Percentiles rank a stretch among this genome's conserved stretches.
phyloP scores from a whole-genome alignment of 2,797 vertebrate genomes.

The Danio kyathit region DNA sequence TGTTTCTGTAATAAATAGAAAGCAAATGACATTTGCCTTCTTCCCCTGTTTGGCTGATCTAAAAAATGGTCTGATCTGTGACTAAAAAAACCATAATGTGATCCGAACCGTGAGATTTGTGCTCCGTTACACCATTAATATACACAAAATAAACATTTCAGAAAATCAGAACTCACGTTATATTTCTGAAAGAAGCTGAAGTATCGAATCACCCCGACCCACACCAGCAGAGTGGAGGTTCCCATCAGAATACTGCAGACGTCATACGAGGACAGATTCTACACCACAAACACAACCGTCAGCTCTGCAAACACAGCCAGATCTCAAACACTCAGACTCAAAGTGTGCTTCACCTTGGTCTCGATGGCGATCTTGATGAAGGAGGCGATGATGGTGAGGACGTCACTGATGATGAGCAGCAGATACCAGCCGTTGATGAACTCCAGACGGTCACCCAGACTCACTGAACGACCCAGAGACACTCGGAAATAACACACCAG shows the following conservation, averaged over 20 bases:
- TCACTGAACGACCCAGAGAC: slow-evolving; percentile 72
- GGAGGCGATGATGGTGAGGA: slow-evolving; percentile 89
- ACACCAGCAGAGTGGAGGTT: slow-evolving; percentile 92
- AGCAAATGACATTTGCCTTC: too few relatives aligned
- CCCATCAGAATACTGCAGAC: slow-evolving; percentile 92
- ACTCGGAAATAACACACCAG: slow-evolving; percentile 83
- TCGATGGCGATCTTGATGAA: slow-evolving; percentile 94
- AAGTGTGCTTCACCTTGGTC: slow-evolving; percentile 81
- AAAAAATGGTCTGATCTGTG: too few relatives aligned
- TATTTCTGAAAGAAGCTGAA: slow-evolving; percentile 97
- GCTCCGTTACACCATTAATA: too few relatives aligned
- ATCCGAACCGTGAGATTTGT: too few relatives aligned
- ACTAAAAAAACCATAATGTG: too few relatives aligned
- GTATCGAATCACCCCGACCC: slow-evolving; percentile 95
- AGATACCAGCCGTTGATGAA: slow-evolving; percentile 96
- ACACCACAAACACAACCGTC: slow-evolving; percentile 31
- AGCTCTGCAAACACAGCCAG: not conserved
- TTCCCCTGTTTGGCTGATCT: too few relatives aligned
- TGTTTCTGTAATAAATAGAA: too few relatives aligned
- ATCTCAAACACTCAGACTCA: not conserved
- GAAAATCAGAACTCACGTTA: slow-evolving; percentile 80
- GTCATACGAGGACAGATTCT: slow-evolving; percentile 90
- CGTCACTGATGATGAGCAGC: slow-evolving; percentile 89
- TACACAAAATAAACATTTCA: not conserved
- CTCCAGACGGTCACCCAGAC: slow-evolving; percentile 85